A percentile compares a stretch with the other conserved stretches of the same genome.
phyloP scores from a whole-genome alignment of 2,888 invertebrate genomes.

The Escarpia spicata region DNA sequence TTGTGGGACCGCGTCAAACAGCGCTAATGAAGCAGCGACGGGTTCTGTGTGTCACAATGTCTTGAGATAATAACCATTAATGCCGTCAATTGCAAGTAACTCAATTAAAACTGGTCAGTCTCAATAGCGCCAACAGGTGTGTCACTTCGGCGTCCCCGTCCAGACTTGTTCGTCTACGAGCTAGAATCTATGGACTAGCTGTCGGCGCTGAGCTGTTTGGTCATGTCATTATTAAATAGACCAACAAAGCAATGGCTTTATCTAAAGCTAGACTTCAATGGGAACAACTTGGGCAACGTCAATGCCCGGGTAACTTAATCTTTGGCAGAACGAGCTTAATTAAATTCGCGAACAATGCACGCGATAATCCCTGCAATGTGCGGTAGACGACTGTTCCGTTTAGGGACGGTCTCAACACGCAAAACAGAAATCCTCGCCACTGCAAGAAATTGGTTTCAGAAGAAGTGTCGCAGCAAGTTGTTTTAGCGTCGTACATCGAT shows the following conservation, averaged over 20 bases:
- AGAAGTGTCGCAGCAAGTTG: too few species aligned
- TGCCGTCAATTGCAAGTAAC: neutral
- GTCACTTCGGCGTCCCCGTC: neutral
- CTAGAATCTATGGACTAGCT: neutral
- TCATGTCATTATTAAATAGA: neutral
- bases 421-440: too few species aligned
- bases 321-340: neutral
- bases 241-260: neutral
- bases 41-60: neutral
- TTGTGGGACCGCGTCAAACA: neutral
- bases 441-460: too few species aligned
- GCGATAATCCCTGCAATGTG: neutral
- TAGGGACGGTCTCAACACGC: neutral
- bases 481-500: too few species aligned
- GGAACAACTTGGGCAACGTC: neutral
- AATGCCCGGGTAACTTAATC: neutral
- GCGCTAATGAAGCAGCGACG: neutral
- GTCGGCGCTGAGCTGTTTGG: neutral
- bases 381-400: neutral
- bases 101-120: neutral
- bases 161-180: neutral
- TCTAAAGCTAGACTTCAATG: neutral
- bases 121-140: neutral
- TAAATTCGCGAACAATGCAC: slow-evolving; percentile 16
- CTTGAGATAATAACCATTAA: neutral